Base-by-base conservation (phyloP, 2,888 invertebrate species). In the Stratiomys singularior region DNA sequence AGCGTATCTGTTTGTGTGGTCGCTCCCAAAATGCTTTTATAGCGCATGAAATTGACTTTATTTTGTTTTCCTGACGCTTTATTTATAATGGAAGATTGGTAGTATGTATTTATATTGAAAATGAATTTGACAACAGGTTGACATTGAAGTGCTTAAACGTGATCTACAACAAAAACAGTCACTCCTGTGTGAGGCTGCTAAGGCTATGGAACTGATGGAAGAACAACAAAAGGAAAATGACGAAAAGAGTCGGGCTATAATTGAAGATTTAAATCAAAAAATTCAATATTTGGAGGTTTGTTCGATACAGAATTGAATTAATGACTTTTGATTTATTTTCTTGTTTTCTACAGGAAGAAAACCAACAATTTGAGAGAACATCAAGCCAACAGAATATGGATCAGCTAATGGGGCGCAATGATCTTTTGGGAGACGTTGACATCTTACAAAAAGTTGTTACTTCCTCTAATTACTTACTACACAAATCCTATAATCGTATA, bases 81-180 rank as follows among this genome's bases (percentile, higher is more conserved):
- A n/a, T n/a, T n/a, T n/a, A n/a, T n/a, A n/a, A n/a, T n/a, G n/a
- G n/a, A n/a, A n/a, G n/a, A n/a, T n/a, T n/a, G n/a, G 13, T 9
- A 44, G 44, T 9, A 44, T 44, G 7, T 13, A 44, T 44, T 44
- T 7, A 44, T 44, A 44, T 44, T n/a, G 13, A 44, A 44, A 44
- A 44, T 44, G 13, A 44, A 9, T 44, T 44, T 44, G 7, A 44
- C 13, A 13, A 44, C 87, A 94, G 91, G 93, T 94, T 15, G 93
- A 95, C 87, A 90, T 92, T 67, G 94, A 94, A 85, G 91, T 93
- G 83, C 84, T 95, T 78, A 90, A 91, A 81, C 92, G 93, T 82
- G 95, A 96, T 82, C 85, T 96, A 1, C 89, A 90, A 67, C 93
- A 96, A 84, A 96, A 96, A 86, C 94, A 96, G 84, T 93, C 94